A percentile compares a stretch with the other conserved stretches of the same genome.
phyloP scores from a whole-genome alignment of 2,797 vertebrate genomes.

The Taenioides sp. region DNA sequence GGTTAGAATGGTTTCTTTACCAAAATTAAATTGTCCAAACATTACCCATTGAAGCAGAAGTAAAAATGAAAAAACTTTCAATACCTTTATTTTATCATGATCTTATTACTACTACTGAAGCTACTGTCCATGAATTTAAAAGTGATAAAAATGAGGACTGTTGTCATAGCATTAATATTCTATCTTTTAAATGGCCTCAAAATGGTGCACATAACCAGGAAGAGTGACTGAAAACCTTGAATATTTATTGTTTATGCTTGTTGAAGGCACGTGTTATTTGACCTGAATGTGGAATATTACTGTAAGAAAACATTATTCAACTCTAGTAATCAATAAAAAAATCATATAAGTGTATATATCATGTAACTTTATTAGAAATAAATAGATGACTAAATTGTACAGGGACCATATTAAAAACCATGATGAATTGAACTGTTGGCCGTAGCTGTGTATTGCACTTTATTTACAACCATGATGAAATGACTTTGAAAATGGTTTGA shows the following conservation, averaged over 20 bases:
- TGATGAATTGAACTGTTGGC: slow-evolving; percentile 44
- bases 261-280: too few relatives aligned
- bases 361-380: neutral
- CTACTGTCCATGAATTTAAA: neutral
- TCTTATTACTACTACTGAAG: neutral
- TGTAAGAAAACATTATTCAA: neutral
- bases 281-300: too few relatives aligned
- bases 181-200: neutral
- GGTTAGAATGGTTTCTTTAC: too few relatives aligned
- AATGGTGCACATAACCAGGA: neutral
- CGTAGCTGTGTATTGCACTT: slow-evolving; percentile 40
- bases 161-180: too few relatives aligned
- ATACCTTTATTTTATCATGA: neutral
- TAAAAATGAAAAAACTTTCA: too few relatives aligned
- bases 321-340: neutral
- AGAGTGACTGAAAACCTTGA: neutral
- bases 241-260: neutral
- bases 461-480: slow-evolving; percentile 66
- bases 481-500: slow-evolving; percentile 64
- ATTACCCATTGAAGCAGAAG: too few relatives aligned
- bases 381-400: neutral
- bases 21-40: too few relatives aligned
- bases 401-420: neutral
- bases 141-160: too few relatives aligned
- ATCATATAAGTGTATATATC: neutral